Conservation (phyloP, 2,797 vertebrate species). For the Clarias fuscus region DNA sequence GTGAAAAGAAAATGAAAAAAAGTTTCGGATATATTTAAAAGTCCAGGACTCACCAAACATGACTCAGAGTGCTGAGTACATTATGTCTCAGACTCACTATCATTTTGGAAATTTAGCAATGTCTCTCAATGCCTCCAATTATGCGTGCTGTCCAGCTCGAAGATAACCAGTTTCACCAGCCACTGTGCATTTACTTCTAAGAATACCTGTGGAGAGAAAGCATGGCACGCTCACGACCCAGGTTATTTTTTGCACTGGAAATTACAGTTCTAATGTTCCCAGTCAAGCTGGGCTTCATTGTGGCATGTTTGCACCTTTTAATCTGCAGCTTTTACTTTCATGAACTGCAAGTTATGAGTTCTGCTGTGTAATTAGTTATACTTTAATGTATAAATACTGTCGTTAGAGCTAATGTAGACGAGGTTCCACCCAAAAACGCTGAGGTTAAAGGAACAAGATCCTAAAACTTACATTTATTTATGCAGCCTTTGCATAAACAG, state of each 20-base stretch:
- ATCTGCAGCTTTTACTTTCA: constrained; percentile 58
- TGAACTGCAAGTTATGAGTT: constrained; percentile 30
- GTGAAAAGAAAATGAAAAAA: neutral
- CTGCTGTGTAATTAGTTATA: constrained; percentile 6
- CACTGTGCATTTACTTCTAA: constrained; percentile 61
- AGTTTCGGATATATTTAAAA: neutral
- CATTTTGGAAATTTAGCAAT: neutral
- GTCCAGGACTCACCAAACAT: neutral
- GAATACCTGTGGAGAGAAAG: constrained; percentile 70
- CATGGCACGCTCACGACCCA: constrained; percentile 60
- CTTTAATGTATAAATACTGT: constrained; percentile 22
- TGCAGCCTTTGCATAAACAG: neutral
- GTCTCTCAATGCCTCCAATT: neutral
- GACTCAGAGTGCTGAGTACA: neutral
- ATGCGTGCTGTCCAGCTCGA: constrained; percentile 37
- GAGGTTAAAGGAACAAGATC: neutral
- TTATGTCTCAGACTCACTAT: neutral
- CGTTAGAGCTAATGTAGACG: neutral
- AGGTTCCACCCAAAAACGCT: neutral
- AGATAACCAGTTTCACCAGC: constrained; percentile 63
- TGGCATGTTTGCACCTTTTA: constrained; percentile 68
- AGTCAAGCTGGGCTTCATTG: constrained; percentile 60
- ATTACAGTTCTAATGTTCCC: constrained; percentile 82
- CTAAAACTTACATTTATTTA: neutral
- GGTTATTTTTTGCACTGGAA: constrained; percentile 81